phyloP scores from a whole-genome alignment of 2,113 vertebrate species.

The Capricornis sumatraensis region DNA sequence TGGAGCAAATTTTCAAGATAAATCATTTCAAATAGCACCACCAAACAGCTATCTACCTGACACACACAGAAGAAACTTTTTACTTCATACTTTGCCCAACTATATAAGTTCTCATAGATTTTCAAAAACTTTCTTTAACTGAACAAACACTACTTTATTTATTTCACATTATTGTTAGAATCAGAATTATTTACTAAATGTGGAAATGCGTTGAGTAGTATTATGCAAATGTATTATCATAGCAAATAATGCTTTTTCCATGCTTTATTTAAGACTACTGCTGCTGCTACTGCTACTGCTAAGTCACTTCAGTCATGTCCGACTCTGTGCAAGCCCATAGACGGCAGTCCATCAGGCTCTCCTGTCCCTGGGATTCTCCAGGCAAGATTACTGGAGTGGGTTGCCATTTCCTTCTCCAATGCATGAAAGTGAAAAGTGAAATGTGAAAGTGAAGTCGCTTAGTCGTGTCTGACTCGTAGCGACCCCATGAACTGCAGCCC shows the following conservation, averaged over 20 bases:
- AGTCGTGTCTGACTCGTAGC: rapidly evolving
- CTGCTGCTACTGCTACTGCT: too few relatives aligned
- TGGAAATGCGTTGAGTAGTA: not conserved
- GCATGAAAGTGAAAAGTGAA: not conserved
- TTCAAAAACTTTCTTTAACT: not conserved
- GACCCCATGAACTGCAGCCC: too few relatives aligned
- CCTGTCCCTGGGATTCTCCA: not conserved
- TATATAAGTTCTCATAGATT: not conserved
- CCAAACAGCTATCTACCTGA: not conserved
- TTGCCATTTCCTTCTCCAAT: not conserved
- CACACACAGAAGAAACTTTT: not conserved
- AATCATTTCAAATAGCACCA: not conserved
- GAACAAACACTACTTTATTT: not conserved
- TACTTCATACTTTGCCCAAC: not conserved
- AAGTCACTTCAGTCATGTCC: not conserved
- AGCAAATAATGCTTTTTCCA: not conserved
- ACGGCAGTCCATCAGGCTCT: too few relatives aligned
- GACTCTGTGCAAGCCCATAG: too few relatives aligned
- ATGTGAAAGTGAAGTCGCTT: not conserved
- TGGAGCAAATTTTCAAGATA: not conserved
- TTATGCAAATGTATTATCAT: not conserved
- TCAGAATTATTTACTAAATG: not conserved
- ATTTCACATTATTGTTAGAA: not conserved
- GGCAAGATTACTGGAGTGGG: not conserved
- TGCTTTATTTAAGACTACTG: not conserved